Evolutionary conservation across 53 echinoderm and acorn worm genomes (phyloP), one percentile per base, ranked within the genome.

Genomic region (Holothuria leucospilota): DNA sequence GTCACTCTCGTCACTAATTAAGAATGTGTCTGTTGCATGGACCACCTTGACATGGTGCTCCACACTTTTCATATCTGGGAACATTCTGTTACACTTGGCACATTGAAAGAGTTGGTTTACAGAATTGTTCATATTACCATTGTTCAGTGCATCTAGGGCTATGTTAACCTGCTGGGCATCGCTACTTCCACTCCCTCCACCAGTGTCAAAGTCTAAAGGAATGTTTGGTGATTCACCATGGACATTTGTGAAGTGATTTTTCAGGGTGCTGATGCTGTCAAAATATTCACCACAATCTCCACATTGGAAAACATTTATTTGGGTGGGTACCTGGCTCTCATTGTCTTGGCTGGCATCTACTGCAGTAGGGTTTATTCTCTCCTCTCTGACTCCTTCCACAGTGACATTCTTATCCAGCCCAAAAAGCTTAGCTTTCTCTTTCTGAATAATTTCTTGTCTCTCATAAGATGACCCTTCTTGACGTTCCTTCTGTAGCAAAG

Each of bases 241-340:
- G 62, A 80, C 80, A 20, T 65, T 42, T 6, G 49, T 83, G 51
- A 83, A 83, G 29, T 83, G 84, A 2, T 83, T 67, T n/a, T 83
- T 64, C 5, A 83, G 84, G 51, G 51, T 83, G 27, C 21, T 11
- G 10, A 83, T 64, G 52, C 26, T 83, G 4, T 83, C 68, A 29
- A 64, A 83, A 39, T 66, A 67, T 29, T 83, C 84, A 4, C 84
- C 84, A 67, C 84, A 83, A 39, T 83, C 84, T 29, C 84, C 84
- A 42, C 84, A 83, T 41, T 83, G 84, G 67, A 40, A 83, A 67
- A 83, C 68, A 42, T 83, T 67, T 4, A 83, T 83, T 63, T 83
- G 84, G 9, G 84, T 83, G 11, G 65, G 39, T 14, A 46, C 26
- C n/a, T 60, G 21, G 59, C 20, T 59, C 0, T 81, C 58, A 20